phyloP scores from a whole-genome alignment of 1,140 invertebrate genomes.

The Macrocentrus cingulum region DNA sequence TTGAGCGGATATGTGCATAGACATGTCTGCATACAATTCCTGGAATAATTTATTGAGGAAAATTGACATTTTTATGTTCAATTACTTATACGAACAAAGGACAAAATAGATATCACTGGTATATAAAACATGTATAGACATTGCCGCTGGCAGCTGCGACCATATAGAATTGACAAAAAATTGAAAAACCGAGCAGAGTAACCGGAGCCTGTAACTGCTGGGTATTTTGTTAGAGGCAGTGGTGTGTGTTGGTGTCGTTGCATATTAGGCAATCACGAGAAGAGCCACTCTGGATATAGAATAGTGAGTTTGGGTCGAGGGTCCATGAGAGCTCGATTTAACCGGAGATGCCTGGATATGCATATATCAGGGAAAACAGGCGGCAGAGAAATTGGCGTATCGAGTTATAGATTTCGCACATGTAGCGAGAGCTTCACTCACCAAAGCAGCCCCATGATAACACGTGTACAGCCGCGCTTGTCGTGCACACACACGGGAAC shows the following conservation, averaged over 20 bases:
- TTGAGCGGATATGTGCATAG: slow-evolving; percentile 4
- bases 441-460: no score
- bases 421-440: no score
- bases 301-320: no score
- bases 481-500: slow-evolving; percentile 9
- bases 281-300: no score
- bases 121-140: neutral
- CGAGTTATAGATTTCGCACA: slow-evolving; percentile 17
- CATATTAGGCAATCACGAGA: slow-evolving; percentile 4
- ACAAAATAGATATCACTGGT: no score
- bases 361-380: neutral
- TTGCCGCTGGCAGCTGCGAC: slow-evolving; percentile 7
- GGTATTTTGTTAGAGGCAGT: no score
- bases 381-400: slow-evolving; percentile 1
- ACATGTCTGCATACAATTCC: slow-evolving; percentile 13
- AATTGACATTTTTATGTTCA: slow-evolving; percentile 34
- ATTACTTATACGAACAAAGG: slow-evolving; percentile 29
- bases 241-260: slow-evolving; percentile 1
- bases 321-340: no score
- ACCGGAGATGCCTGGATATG: no score
- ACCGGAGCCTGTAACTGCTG: no score
- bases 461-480: no score
- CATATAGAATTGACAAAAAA: neutral
- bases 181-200: neutral
- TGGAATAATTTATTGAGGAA: slow-evolving; percentile 20